A percentile compares a stretch with the other conserved stretches of the same genome.
These are phyloP conservation scores for Ericerus pela DNA, from an alignment of 1,140 invertebrate species.

Conservation along the genomic window DNA sequence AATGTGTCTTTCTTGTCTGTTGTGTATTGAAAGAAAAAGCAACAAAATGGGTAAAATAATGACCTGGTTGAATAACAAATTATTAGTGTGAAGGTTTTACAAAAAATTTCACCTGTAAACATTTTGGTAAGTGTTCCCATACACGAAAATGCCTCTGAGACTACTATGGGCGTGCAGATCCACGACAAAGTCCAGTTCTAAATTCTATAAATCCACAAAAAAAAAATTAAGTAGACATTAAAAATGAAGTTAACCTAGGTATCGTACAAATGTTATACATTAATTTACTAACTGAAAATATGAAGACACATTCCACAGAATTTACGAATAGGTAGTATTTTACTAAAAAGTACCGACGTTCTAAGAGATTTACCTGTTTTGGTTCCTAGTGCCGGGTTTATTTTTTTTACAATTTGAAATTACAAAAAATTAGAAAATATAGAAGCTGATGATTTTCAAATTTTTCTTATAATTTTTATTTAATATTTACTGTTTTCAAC, in stretches of 20 bases:
- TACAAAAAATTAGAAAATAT: not conserved
- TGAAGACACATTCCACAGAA: no score
- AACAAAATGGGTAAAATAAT: not conserved
- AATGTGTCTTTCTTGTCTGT: conserved; percentile 65
- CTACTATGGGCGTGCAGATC: conserved; percentile 90
- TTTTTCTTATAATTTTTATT: no score
- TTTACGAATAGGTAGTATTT: no score
- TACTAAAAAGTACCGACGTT: no score
- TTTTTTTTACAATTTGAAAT: not conserved
- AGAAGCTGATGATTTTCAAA: no score
- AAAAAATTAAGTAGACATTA: not conserved
- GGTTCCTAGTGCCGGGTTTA: no score
- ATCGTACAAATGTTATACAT: no score
- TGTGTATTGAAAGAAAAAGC: conserved; percentile 8
- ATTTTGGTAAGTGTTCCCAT: conserved; percentile 92
- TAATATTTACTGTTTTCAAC: no score
- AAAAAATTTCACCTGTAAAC: conserved; percentile 53
- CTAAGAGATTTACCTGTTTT: no score
- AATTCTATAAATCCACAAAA: conserved; percentile 36
- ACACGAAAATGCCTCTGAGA: conserved; percentile 82
- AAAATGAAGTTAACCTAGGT: not conserved
- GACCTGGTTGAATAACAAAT: not conserved
- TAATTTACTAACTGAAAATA: no score
- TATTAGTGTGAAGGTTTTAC: not conserved
- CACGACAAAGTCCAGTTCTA: conserved; percentile 78